Base-by-base conservation (phyloP, 2,888 invertebrate genomes). In the Agrochola litura region DNA sequence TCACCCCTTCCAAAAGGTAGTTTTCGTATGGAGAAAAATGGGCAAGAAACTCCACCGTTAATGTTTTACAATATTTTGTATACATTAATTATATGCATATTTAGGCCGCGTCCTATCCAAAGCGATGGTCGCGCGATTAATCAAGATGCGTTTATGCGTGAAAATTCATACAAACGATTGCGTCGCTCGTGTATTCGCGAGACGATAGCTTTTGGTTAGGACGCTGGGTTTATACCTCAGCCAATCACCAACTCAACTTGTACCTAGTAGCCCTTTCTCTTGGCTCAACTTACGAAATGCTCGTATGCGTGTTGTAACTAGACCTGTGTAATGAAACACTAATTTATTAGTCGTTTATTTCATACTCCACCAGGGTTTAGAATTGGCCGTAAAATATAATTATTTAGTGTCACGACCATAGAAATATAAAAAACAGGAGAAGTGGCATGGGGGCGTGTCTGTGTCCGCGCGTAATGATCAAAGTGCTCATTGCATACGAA, bases 381-480 rank as follows among this genome's bases (percentile, higher is more conserved):
- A 60, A 65, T 19, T 22, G 54, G 37, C 46, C 52, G 60, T 79
- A 54, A 76, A 76, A 22, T 46, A 0, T 9, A 68, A 46, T 37
- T 8, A 76, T 76, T 64, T 37, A 43, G 10, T 49, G 10, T 58
- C 25, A 64, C 66, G 56, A 41, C 37, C n/a, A n/a, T n/a, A n/a
- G n/a, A n/a, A n/a, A n/a, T n/a, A n/a, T n/a, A n/a, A n/a, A n/a
- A n/a, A n/a, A n/a, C n/a, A n/a, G n/a, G n/a, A n/a, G n/a, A n/a
- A n/a, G n/a, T n/a, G n/a, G n/a, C n/a, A n/a, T n/a, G n/a, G n/a
- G n/a, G n/a, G n/a, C n/a, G n/a, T n/a, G n/a, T n/a, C n/a, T n/a
- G n/a, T n/a, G n/a, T n/a, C n/a, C n/a, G n/a, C n/a, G n/a, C n/a
- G n/a, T n/a, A n/a, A n/a, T n/a, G n/a, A n/a, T n/a, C n/a, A n/a